phyloP scores from a whole-genome alignment of 2,113 vertebrate species.

The Plecturocebus donacophilus region DNA sequence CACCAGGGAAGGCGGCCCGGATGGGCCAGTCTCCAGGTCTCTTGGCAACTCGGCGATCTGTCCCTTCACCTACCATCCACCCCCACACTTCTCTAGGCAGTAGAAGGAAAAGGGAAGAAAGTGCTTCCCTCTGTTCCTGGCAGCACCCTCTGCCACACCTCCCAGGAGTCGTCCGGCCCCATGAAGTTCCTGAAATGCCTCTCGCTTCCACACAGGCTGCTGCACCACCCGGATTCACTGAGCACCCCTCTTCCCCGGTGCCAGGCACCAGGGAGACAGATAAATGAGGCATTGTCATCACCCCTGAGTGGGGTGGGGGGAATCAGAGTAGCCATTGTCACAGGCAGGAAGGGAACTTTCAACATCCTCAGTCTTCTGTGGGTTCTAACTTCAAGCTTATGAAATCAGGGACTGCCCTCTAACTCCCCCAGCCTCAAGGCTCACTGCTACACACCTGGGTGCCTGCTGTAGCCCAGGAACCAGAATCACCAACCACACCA shows the following conservation, averaged over 20 bases:
- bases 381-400: neutral
- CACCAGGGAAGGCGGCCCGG: neutral
- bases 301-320: neutral
- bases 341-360: neutral
- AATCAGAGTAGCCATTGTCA: neutral
- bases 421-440: neutral
- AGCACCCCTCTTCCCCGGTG: neutral
- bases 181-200: neutral
- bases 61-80: neutral
- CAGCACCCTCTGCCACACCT: neutral
- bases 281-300: constrained; percentile 44
- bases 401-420: neutral
- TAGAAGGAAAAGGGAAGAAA: neutral
- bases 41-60: neutral
- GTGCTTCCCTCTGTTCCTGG: neutral
- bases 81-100: neutral
- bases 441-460: neutral
- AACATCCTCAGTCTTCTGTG: neutral
- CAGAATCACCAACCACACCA: neutral
- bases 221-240: neutral
- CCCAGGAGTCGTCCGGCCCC: neutral
- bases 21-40: neutral
- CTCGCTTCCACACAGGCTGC: neutral
- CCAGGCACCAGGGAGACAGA: constrained; percentile 63
- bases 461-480: no score